These are phyloP conservation scores for Plodia interpunctella DNA, from an alignment of 1,140 invertebrate genomes.

Conservation along the genomic window DNA sequence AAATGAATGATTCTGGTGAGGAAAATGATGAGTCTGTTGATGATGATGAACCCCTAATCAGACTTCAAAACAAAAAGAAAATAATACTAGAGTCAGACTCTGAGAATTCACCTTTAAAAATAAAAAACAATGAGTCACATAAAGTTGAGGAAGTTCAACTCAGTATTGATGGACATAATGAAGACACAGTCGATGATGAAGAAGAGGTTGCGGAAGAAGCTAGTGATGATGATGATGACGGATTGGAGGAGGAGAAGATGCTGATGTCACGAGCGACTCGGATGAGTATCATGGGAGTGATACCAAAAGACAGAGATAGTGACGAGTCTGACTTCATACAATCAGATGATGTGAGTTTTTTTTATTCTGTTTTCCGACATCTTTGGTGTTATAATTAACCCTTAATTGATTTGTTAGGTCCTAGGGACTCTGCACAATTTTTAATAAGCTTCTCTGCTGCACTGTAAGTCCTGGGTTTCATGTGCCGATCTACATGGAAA, in stretches of 20 bases:
- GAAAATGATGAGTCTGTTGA: conserved; percentile 12
- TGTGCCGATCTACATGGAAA: too few species aligned
- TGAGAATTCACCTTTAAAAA: conserved; percentile 9
- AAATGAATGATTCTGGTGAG: conserved; percentile 24
- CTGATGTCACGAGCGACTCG: conserved; percentile 66
- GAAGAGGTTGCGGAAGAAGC: conserved; percentile 18
- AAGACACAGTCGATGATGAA: conserved; percentile 11
- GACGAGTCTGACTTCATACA: conserved; percentile 72
- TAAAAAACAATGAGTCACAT: too few species aligned
- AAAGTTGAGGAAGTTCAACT: conserved; percentile 17
- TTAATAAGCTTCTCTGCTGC: too few species aligned
- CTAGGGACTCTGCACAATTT: too few species aligned
- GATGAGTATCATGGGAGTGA: conserved; percentile 70
- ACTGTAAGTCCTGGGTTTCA: too few species aligned
- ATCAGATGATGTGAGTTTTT: conserved; percentile 61
- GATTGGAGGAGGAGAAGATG: conserved; percentile 57
- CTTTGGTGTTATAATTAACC: too few species aligned
- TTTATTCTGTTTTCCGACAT: too few species aligned
- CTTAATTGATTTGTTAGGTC: too few species aligned
- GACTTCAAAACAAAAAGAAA: conserved; percentile 10
- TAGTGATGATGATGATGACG: conserved; percentile 36
- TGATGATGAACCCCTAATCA: conserved; percentile 1
- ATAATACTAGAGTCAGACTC: conserved; percentile 8
- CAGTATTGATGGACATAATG: background rate
- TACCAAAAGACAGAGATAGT: conserved; percentile 56